Evolutionary conservation across 2,888 invertebrate genomes (phyloP).

Genomic region (Oxystoma pomonae): DNA sequence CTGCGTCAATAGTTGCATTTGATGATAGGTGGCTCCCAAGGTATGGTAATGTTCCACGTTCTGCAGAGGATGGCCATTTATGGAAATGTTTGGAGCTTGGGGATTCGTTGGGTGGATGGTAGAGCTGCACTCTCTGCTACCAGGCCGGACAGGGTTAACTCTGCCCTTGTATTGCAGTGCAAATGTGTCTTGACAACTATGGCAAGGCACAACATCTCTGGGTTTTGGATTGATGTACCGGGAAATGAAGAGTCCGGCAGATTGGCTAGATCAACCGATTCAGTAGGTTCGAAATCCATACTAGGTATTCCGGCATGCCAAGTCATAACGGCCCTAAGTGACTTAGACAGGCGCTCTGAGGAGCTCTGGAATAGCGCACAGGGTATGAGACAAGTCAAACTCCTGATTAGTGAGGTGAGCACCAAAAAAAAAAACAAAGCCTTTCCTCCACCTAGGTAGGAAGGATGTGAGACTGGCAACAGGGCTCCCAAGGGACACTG

Average conservation of each 20-base stretch:
- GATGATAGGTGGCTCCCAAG: too few relatives aligned
- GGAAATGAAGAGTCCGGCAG: background rate
- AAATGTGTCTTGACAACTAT: background rate
- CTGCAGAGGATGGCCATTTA: too few relatives aligned
- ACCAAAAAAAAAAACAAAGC: too few relatives aligned
- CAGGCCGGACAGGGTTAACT: background rate
- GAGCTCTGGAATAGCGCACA: too few relatives aligned
- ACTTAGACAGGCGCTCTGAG: background rate
- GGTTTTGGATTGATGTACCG: background rate
- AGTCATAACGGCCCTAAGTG: background rate
- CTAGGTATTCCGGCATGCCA: background rate
- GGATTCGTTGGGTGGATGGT: too few relatives aligned
- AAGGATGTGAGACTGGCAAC: too few relatives aligned
- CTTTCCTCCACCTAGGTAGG: too few relatives aligned
- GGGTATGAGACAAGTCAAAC: background rate
- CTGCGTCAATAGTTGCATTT: too few relatives aligned
- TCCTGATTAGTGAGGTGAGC: background rate
- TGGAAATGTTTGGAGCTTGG: too few relatives aligned
- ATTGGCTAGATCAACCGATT: background rate
- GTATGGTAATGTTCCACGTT: too few relatives aligned
- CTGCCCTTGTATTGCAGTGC: background rate
- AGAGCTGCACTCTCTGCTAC: background rate
- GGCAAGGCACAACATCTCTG: background rate
- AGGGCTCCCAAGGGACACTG: too few relatives aligned
- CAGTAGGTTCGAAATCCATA: background rate